These are phyloP conservation scores for Ptychodera flava DNA, from an alignment of 35 echinoderm and acorn worm genomes.

Conservation along the genomic window DNA sequence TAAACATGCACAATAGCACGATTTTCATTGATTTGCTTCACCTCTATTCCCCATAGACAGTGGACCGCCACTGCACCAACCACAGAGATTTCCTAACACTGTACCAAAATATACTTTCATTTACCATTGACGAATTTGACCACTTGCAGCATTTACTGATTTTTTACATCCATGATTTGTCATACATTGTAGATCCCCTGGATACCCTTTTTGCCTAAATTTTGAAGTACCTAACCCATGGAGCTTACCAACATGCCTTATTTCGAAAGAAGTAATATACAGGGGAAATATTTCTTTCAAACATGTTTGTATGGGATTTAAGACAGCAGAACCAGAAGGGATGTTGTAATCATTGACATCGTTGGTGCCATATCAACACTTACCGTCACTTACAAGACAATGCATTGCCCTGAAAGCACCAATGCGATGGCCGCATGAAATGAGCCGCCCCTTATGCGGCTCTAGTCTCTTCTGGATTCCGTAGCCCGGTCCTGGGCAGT, in stretches of 20 bases:
- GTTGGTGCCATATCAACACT: background rate
- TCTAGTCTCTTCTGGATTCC: constrained; percentile 71
- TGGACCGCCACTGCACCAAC: too few species aligned
- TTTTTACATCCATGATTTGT: too few species aligned
- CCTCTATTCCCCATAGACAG: too few species aligned
- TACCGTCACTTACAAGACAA: constrained; percentile 87
- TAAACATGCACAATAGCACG: too few species aligned
- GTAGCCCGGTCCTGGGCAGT: constrained; percentile 78
- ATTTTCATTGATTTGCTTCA: too few species aligned
- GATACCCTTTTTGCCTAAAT: background rate
- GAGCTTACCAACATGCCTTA: background rate
- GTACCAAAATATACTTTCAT: too few species aligned
- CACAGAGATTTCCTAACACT: too few species aligned
- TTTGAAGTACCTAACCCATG: background rate
- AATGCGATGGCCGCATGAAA: constrained; percentile 64
- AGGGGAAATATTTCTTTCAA: background rate
- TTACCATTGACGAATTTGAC: too few species aligned
- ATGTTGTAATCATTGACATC: background rate
- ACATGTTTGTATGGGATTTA: too few species aligned
- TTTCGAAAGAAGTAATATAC: background rate
- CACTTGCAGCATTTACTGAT: too few species aligned
- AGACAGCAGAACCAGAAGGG: too few species aligned
- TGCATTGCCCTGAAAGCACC: constrained; percentile 22
- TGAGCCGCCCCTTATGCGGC: constrained; percentile 70
- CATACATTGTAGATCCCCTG: background rate